These are phyloP conservation scores for Amblyraja radiata DNA, from an alignment of 2,797 vertebrate genomes.

Conservation along the genomic window DNA sequence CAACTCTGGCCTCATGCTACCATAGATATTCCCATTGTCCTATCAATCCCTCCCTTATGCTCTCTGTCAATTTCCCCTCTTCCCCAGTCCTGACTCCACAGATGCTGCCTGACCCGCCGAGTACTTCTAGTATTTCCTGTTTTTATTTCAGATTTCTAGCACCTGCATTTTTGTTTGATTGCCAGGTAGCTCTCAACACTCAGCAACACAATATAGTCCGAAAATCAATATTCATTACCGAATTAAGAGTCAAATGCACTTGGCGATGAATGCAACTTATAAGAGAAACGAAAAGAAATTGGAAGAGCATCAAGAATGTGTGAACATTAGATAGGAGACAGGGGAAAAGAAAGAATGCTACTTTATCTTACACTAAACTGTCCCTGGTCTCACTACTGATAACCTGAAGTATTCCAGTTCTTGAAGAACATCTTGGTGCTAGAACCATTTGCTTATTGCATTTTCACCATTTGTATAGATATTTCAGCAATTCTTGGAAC, in stretches of 20 bases:
- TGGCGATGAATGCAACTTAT: neutral
- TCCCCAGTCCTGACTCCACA: too few relatives aligned
- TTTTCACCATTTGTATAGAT: neutral
- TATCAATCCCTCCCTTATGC: too few relatives aligned
- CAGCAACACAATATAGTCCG: neutral
- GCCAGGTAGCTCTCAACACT: neutral
- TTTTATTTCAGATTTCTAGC: too few relatives aligned
- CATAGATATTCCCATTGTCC: too few relatives aligned
- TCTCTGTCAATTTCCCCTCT: too few relatives aligned
- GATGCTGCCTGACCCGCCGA: too few relatives aligned
- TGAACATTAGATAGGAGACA: neutral
- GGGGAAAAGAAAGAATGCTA: neutral
- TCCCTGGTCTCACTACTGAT: neutral
- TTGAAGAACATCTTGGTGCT: neutral
- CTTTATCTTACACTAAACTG: neutral
- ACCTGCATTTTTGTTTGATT: too few relatives aligned
- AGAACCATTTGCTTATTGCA: neutral
- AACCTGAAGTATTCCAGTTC: neutral
- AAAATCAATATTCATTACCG: neutral
- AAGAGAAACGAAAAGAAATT: neutral
- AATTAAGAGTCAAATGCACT: neutral
- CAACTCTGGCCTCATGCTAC: too few relatives aligned
- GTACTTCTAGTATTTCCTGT: too few relatives aligned
- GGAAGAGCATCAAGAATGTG: neutral
- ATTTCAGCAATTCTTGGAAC: neutral